Percentiles rank a stretch among this genome's conserved stretches.
phyloP scores from a whole-genome alignment of 2,113 vertebrate species.

The Callorhinus ursinus region DNA sequence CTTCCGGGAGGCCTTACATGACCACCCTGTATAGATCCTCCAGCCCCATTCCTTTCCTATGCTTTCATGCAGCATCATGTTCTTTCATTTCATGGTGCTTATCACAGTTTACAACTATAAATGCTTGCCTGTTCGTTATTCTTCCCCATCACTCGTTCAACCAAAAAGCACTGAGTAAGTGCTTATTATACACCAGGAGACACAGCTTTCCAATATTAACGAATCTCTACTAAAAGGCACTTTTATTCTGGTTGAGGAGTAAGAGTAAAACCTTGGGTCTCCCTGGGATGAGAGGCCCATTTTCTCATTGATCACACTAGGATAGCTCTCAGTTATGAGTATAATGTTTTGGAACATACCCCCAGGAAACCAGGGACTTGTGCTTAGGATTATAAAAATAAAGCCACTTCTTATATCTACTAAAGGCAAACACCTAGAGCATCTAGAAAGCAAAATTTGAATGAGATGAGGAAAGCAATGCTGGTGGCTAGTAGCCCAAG shows the following conservation, averaged over 20 bases:
- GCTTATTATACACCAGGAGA: conserved; percentile 1
- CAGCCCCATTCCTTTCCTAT: neutral
- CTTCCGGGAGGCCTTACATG: neutral
- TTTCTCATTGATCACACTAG: neutral
- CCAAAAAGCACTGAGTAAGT: neutral
- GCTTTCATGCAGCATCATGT: neutral
- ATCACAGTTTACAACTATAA: neutral
- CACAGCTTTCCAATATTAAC: conserved; percentile 39
- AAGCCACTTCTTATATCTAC: neutral
- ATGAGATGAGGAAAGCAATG: conserved; percentile 1
- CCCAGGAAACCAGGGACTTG: neutral
- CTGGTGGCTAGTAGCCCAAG: neutral
- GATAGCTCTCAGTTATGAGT: neutral
- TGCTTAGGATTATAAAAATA: conserved; percentile 50
- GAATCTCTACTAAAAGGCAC: conserved; percentile 26
- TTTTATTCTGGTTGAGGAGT: conserved; percentile 4
- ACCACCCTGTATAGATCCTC: neutral
- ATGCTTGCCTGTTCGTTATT: neutral
- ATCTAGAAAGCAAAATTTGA: conserved; percentile 31
- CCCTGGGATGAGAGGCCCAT: neutral
- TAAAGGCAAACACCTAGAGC: neutral
- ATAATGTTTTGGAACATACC: neutral
- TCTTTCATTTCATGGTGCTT: neutral
- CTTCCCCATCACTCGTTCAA: neutral
- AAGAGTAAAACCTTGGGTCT: neutral